phyloP scores from a whole-genome alignment of 2,888 invertebrate genomes.

The Diadegma fenestrale region DNA sequence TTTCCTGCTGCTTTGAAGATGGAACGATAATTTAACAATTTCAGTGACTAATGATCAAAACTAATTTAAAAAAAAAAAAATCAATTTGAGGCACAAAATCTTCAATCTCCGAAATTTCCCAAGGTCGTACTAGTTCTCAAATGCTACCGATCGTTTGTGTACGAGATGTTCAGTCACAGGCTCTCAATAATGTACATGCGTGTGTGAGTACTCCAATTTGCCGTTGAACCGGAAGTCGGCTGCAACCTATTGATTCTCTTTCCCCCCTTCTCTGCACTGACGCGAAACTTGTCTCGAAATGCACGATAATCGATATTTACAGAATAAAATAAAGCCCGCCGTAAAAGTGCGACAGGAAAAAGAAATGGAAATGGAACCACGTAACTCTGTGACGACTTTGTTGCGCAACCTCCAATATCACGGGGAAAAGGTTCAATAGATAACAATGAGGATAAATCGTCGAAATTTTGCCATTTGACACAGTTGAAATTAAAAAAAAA shows the following conservation, averaged over 20 bases:
- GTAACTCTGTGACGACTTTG: constrained; percentile 9
- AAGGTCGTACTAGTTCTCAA: constrained; percentile 70
- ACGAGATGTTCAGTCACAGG: not conserved
- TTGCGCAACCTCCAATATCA: not conserved
- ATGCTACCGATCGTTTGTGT: constrained; percentile 13
- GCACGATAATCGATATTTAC: constrained; percentile 55
- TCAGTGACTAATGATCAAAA: not conserved
- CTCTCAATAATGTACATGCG: not conserved
- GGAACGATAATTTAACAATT: not conserved
- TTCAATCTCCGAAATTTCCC: constrained; percentile 68
- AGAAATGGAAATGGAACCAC: not conserved
- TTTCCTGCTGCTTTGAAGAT: not conserved
- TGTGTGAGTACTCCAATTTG: constrained; percentile 41
- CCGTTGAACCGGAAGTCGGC: constrained; percentile 62
- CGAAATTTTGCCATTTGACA: not conserved
- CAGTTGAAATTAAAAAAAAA: not conserved
- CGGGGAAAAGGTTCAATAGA: not conserved
- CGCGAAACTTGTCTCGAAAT: constrained; percentile 32
- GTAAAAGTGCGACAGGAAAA: constrained; percentile 1
- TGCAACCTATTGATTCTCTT: constrained; percentile 44
- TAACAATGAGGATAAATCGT: not conserved
- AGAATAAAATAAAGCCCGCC: constrained; percentile 21
- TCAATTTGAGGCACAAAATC: not conserved
- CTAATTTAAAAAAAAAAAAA: no score
- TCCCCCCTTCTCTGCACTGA: constrained; percentile 18